Percentiles rank a stretch among this genome's conserved stretches.
Conservation (phyloP, 2,113 vertebrate genomes). For the Myotis davidii region DNA sequence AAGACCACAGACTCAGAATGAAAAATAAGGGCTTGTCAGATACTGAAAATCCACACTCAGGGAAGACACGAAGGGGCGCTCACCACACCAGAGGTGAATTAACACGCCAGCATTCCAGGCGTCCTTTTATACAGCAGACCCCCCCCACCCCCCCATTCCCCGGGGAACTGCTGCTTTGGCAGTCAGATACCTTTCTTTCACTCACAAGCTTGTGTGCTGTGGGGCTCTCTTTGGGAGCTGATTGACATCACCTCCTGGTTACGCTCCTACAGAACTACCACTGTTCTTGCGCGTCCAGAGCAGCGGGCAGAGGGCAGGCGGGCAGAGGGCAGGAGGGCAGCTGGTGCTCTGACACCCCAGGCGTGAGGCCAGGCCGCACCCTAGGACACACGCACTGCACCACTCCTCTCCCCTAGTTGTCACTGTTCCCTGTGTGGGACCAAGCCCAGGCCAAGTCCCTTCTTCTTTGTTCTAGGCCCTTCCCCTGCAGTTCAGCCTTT, state of each 20-base stretch:
- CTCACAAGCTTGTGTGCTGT: not conserved
- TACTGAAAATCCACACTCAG: not conserved
- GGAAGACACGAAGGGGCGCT: not conserved
- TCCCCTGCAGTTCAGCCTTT: not conserved
- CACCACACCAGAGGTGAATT: not conserved
- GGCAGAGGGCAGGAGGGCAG: not conserved
- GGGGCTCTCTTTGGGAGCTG: not conserved
- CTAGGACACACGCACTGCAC: fast-evolving
- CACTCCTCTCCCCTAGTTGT: not conserved
- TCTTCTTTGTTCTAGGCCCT: not conserved
- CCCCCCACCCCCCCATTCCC: no score
- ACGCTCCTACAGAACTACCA: not conserved
- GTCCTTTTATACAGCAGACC: not conserved
- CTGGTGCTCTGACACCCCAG: not conserved
- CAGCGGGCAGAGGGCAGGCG: not conserved
- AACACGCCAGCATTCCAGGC: not conserved
- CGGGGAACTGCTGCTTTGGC: not conserved
- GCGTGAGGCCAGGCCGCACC: not conserved
- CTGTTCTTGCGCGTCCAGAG: not conserved
- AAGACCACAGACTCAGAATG: not conserved
- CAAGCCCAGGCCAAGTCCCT: not conserved
- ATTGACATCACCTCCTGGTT: not conserved
- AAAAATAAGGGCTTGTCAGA: not conserved
- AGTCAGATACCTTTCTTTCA: not conserved
- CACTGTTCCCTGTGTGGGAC: not conserved